Evolutionary conservation across 1,140 invertebrate genomes (phyloP), one percentile per base, ranked within the genome.

Genomic region (Microplitis demolitor): DNA sequence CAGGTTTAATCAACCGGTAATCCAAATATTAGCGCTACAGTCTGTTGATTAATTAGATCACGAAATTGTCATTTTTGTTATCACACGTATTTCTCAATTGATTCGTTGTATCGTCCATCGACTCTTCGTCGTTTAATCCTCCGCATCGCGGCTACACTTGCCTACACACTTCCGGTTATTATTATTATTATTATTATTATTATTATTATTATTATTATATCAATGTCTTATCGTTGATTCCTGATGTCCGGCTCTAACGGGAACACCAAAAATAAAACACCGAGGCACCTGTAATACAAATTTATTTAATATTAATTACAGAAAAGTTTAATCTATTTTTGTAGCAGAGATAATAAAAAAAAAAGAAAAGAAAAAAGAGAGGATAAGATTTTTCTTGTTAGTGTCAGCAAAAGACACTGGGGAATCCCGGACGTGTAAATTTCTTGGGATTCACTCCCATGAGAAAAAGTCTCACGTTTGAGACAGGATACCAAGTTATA

Each of bases 51-150:
- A 66, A 50, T 66, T 51, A 31, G 50, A 53, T 37, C 37, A 66
- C 63, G n/a, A 71, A 58, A 54, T 16, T 56, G 61, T 64, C 62
- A 64, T 71, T 66, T 69, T 45, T 45, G 39, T 45, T 60, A 72
- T 58, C 70, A 72, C 70, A 66, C 70, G 35, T 33, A 56, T 45
- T 37, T 66, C 45, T 56, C 37, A 14, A 58, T 66, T 66, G 56
- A 66, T 72, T 51, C 62, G n/a, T 51, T 53, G 63, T 60, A 66
- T 64, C 62, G 70, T 72, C 54, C 70, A 37, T 56, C 53, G 33
- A n/a, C 62, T 72, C 70, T 35, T 66, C 63, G 51, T 4, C 70
- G 70, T 64, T 72, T 72, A 56, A 72, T 72, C 62, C 70, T 72
- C 70, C 70, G 70, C 70, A 72, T 72, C 54, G 63, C 70, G 70